Percentiles rank a stretch among this genome's conserved stretches.
Evolutionary conservation across 2,797 vertebrate species (phyloP).

Genomic region (Anableps anableps): DNA sequence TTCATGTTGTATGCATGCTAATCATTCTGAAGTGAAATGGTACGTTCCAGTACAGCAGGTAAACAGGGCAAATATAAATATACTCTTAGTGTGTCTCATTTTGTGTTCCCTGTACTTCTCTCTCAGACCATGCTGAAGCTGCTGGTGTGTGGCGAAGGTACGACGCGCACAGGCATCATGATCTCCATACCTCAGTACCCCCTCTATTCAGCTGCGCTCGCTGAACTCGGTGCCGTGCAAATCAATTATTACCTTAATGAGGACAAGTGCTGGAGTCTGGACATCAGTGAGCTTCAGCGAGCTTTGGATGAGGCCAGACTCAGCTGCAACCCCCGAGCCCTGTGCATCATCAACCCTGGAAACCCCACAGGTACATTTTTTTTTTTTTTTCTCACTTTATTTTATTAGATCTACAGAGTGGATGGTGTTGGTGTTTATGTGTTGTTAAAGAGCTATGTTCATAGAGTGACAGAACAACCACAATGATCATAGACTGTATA

Average conservation of each 20-base stretch:
- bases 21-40: not conserved
- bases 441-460: not conserved
- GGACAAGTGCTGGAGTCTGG: constrained; percentile 87
- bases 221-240: constrained; percentile 85
- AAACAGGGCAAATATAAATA: not conserved
- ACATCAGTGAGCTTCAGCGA: constrained; percentile 84
- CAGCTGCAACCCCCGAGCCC: constrained; percentile 85
- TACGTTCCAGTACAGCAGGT: not conserved
- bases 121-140: constrained; percentile 89
- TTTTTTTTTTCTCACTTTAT: no score
- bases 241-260: constrained; percentile 91
- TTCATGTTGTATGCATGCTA: not conserved
- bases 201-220: constrained; percentile 87
- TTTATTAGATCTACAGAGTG: not conserved
- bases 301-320: constrained; percentile 80
- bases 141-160: constrained; percentile 84
- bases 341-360: constrained; percentile 93
- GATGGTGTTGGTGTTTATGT: not conserved
- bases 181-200: constrained; percentile 94
- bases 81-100: not conserved
- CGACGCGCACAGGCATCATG: constrained; percentile 84
- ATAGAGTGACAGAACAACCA: not conserved
- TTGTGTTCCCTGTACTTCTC: not conserved
- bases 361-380: constrained; percentile 87
- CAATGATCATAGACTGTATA: not conserved